These are phyloP conservation scores for Aspiorhynchus laticeps DNA, from an alignment of 2,113 vertebrate genomes.

Conservation along the genomic window DNA sequence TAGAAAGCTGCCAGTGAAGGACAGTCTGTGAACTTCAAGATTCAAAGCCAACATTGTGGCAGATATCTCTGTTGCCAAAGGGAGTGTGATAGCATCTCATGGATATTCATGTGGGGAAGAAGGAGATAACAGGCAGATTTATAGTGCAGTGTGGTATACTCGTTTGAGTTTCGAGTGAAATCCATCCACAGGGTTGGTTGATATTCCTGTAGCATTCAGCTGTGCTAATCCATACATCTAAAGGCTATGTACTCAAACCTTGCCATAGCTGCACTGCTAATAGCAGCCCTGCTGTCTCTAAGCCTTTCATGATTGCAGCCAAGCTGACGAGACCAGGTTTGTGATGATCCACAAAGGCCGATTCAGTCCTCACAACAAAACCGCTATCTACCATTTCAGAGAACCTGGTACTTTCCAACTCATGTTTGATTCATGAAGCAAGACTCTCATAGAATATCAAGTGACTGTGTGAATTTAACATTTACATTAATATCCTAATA, in stretches of 20 bases:
- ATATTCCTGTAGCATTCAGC: slow-evolving; percentile 26
- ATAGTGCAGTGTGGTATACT: background rate
- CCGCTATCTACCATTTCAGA: background rate
- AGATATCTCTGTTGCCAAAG: background rate
- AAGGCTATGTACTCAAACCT: background rate
- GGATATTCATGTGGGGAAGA: slow-evolving; percentile 9
- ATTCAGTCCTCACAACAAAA: slow-evolving; percentile 3
- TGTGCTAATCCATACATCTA: slow-evolving; percentile 9
- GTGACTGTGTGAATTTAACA: background rate
- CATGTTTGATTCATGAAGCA: slow-evolving; percentile 33
- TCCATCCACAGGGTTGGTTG: slow-evolving; percentile 1
- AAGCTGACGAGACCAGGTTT: background rate
- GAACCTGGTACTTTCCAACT: background rate
- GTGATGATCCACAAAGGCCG: background rate
- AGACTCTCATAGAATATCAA: slow-evolving; percentile 19
- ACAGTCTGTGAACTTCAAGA: background rate
- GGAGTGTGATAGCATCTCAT: slow-evolving; percentile 8
- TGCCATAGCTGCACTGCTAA: background rate
- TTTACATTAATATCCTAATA: background rate
- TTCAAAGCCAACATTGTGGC: background rate
- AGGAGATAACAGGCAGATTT: slow-evolving; percentile 8
- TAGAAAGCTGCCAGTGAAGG: background rate
- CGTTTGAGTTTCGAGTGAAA: slow-evolving; percentile 1
- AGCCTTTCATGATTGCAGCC: background rate
- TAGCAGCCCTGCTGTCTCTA: slow-evolving; percentile 12